phyloP scores from a whole-genome alignment of 2,888 invertebrate species.

The Archips crataeganus region DNA sequence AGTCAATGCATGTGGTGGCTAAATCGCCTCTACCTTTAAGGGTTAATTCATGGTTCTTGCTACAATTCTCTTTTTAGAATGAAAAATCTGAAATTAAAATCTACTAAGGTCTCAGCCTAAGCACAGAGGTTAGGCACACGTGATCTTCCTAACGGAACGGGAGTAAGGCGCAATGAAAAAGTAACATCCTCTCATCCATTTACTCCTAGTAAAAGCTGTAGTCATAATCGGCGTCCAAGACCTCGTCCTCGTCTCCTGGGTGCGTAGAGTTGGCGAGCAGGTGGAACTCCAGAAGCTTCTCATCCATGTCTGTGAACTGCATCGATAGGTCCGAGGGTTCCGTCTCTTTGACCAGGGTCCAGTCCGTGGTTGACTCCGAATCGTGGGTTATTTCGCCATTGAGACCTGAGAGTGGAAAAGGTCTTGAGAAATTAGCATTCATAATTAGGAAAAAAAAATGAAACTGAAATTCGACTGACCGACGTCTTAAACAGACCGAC shows the following conservation, averaged over 20 bases:
- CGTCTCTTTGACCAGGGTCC: conserved; percentile 60
- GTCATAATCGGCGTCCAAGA: conserved; percentile 69
- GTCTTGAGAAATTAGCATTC: neutral
- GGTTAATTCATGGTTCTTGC: too few species aligned
- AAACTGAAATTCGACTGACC: neutral
- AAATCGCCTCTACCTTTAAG: too few species aligned
- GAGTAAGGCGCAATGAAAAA: conserved; percentile 26
- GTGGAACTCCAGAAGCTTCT: conserved; percentile 71
- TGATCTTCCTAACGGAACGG: neutral
- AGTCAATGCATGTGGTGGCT: too few species aligned
- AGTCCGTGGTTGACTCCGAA: conserved; percentile 66
- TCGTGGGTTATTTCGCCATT: conserved; percentile 68
- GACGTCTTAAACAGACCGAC: too few species aligned
- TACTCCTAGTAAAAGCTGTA: conserved; percentile 71
- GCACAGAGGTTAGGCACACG: too few species aligned
- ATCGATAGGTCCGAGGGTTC: conserved; percentile 60
- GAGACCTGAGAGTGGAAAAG: conserved; percentile 56
- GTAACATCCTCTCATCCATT: conserved; percentile 48
- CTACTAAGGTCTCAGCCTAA: neutral
- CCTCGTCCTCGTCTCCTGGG: conserved; percentile 59
- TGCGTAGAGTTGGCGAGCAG: conserved; percentile 65
- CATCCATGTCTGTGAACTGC: conserved; percentile 61
- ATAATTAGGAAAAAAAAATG: neutral
- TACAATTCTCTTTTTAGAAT: too few species aligned
- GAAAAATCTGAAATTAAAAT: neutral